Base-by-base conservation (phyloP, 35 echinoderm and acorn worm species). In the Patiria miniata region DNA sequence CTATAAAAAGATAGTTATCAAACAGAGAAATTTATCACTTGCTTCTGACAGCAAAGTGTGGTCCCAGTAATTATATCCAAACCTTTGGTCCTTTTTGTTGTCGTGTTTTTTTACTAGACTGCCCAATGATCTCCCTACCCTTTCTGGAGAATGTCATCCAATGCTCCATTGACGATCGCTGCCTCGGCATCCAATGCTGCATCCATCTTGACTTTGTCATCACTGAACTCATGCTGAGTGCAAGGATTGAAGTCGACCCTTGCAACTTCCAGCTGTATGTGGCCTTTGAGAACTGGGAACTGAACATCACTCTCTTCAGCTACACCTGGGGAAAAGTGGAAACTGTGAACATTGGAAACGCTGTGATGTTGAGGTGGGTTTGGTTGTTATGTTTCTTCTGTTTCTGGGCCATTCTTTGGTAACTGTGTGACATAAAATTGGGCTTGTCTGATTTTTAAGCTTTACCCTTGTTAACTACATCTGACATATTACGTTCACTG, bases 141-240 rank as follows among this genome's bases (percentile, higher is more conserved):
- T 4, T 19, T 33, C 7, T 33, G 38, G 51, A 23, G 57, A 38
- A 84, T 36, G 33, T 39, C 39, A 18, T 84, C 29, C 22, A 51
- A 22, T 84, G 82, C 37, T 58, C 82, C 21, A 60, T 65, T 12
- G 82, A 84, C 59, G 82, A 65, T 4, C 26, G 37, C 5, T 84
- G 82, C 21, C 39, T 84, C 36, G 82, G 82, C 30, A 84, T 84
- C 39, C 56, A 60, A 21, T 84, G 82, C 22, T 84, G 82, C 36
- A 53, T 40, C 82, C 57, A 57, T 23, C 36, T 84, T 1, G 36
- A 84, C 34, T 40, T 84, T 7, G 38, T 36, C 34, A 58, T 84
- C 36, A 84, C 82, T 19, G 21, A 54, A 23, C 82, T 84, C 52
- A 61, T 60, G 82, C n/a, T 84, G 0, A 37, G 38, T 36, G 53